Conservation (phyloP, 2,113 vertebrate species). For the Zosterops hypoxanthus region DNA sequence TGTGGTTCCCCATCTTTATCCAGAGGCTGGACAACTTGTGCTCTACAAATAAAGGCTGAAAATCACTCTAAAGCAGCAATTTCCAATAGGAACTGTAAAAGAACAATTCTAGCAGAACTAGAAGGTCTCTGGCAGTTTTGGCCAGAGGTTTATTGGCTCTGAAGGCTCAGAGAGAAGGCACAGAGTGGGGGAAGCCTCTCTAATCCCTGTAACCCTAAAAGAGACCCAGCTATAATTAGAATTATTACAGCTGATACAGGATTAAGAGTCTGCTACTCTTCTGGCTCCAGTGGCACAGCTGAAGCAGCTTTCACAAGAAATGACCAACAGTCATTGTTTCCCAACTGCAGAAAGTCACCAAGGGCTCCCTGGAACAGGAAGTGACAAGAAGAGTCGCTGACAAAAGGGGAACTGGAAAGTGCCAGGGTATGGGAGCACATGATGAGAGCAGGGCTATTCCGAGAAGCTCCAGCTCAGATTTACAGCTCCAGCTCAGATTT, state of each 20-base stretch:
- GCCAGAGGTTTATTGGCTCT: not conserved
- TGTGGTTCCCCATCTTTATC: rapidly evolving
- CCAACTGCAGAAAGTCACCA: not conserved
- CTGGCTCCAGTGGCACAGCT: not conserved
- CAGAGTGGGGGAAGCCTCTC: not conserved
- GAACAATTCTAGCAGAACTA: not conserved
- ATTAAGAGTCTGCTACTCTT: not conserved
- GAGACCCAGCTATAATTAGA: not conserved
- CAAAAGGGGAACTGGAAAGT: slow-evolving; percentile 60
- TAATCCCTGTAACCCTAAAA: not conserved
- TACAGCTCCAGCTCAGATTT: not conserved
- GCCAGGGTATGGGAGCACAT: not conserved
- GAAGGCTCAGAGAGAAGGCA: not conserved
- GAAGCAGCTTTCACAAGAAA: slow-evolving; percentile 4
- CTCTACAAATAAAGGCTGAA: too few relatives aligned
- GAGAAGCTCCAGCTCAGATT: not conserved
- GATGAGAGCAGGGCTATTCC: not conserved
- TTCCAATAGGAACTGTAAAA: not conserved
- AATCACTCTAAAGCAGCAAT: not conserved
- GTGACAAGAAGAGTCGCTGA: not conserved
- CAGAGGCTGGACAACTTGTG: too few relatives aligned
- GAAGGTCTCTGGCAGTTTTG: not conserved
- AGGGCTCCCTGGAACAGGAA: not conserved
- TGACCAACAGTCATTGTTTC: not conserved
- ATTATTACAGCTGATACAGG: not conserved